Evolutionary conservation across 2,113 vertebrate genomes (phyloP).

Genomic region (Chaetura pelagica): DNA sequence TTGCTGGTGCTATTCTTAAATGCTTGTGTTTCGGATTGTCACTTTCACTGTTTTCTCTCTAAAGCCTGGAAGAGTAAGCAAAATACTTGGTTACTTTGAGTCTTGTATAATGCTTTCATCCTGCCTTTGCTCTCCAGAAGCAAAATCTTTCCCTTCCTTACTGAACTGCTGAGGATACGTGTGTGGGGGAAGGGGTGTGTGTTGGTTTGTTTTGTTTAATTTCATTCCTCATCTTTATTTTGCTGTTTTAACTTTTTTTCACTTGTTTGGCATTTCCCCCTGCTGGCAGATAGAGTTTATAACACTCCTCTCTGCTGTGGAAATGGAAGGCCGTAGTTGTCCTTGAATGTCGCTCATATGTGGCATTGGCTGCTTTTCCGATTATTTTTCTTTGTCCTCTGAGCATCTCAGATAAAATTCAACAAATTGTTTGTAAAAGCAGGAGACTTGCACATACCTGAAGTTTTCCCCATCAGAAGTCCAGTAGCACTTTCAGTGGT

Average conservation of each 20-base stretch:
- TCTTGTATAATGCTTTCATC: background rate
- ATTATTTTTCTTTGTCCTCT: background rate
- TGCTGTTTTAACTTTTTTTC: background rate
- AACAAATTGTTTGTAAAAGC: background rate
- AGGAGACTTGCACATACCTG: background rate
- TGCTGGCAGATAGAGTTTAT: slow-evolving; percentile 20
- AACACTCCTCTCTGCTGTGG: background rate
- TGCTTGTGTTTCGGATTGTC: background rate
- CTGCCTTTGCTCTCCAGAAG: background rate
- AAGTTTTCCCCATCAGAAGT: background rate
- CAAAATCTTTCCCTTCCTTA: background rate
- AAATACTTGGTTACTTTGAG: background rate
- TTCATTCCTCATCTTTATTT: background rate
- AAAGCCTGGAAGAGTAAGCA: background rate
- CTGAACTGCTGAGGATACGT: background rate
- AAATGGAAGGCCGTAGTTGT: background rate
- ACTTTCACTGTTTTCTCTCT: background rate
- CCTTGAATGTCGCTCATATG: background rate
- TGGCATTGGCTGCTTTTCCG: background rate
- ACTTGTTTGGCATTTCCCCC: slow-evolving; percentile 62
- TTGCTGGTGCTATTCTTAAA: background rate
- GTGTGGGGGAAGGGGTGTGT: no score
- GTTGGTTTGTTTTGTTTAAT: background rate
- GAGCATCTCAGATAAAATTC: background rate
- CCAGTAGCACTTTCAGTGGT: background rate